Base-by-base conservation (phyloP, 2,113 vertebrate species). In the Albula glossodonta region DNA sequence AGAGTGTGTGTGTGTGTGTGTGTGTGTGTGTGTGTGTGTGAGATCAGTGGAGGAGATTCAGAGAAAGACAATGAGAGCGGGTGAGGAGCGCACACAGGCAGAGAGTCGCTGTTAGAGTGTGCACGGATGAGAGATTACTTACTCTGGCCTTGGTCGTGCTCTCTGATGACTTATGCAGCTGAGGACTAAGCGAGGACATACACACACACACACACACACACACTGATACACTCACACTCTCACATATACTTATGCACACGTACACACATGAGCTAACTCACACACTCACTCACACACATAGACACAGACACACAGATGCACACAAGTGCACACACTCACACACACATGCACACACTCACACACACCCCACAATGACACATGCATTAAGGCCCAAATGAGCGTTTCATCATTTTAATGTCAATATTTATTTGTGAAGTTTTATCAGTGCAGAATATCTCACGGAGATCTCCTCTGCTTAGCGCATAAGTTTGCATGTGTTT, bases 91-190 rank as follows among this genome's bases (percentile, higher is more conserved):
- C 41, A 25, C 48, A 84, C 51, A 84, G 49, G n/a, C 4, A 25
- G 22, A 83, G 22, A 10, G 81, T 17, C 6, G 70, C 78, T 52
- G 48, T 11, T 78, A 80, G 50, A 78, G 7, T 0, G 7, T 49
- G 19, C 51, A 53, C 52, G 56, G 41, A 50, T 82, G 9, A 22
- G 70, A 11, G 50, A 84, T 80, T 31, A 57, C 41, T 49, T 6
- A 49, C n/a, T 41, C 70, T 78, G 63, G 50, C 79, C 41, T 17
- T 84, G 41, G 4, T 80, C 12, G 48, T 31, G 50, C 49, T 31
- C 0, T 15, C 51, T 85, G 51, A 85, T 87, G 48, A 51, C 79
- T 85, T 88, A 86, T 80, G 87, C 86, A 89, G 83, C 56, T 88
- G 87, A 81, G 10, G 31, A 41, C 13, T 84, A 63, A 74, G 31